Conservation (phyloP, 2,797 vertebrate genomes). For the Limnodromus scolopaceus region DNA sequence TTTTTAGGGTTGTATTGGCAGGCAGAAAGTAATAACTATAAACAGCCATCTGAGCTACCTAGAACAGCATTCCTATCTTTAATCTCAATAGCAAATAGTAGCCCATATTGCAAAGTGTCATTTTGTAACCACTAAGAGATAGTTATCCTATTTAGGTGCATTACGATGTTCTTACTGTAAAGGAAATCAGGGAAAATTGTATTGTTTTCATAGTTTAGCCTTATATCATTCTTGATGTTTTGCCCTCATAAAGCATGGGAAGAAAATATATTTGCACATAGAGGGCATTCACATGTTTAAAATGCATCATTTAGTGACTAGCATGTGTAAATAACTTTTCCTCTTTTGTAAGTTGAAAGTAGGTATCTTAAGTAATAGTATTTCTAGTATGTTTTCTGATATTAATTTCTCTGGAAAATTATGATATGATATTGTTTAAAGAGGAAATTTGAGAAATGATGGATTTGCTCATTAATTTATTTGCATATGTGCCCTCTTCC, state of each 20-base stretch:
- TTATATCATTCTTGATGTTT: background rate
- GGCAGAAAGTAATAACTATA: background rate
- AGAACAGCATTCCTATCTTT: background rate
- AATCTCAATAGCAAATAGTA: background rate
- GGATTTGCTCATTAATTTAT: background rate
- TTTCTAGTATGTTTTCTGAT: background rate
- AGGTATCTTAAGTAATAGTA: background rate
- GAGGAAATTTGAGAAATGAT: background rate
- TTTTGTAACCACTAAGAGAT: background rate
- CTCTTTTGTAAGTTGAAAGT: background rate
- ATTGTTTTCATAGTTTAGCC: background rate
- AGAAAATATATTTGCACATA: background rate
- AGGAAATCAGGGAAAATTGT: background rate
- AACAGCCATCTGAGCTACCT: slow-evolving; percentile 25
- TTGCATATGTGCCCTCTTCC: background rate
- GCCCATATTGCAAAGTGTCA: background rate
- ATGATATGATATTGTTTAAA: background rate
- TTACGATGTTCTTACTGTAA: background rate
- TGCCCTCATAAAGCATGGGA: background rate
- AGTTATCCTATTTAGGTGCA: background rate
- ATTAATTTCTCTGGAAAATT: background rate
- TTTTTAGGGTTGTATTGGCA: slow-evolving; percentile 2
- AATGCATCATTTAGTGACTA: background rate
- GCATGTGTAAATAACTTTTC: background rate
- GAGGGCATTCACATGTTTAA: background rate